A percentile compares a stretch with the other conserved stretches of the same genome.
phyloP scores from a whole-genome alignment of 2,888 invertebrate genomes.

The Netelia virgata region DNA sequence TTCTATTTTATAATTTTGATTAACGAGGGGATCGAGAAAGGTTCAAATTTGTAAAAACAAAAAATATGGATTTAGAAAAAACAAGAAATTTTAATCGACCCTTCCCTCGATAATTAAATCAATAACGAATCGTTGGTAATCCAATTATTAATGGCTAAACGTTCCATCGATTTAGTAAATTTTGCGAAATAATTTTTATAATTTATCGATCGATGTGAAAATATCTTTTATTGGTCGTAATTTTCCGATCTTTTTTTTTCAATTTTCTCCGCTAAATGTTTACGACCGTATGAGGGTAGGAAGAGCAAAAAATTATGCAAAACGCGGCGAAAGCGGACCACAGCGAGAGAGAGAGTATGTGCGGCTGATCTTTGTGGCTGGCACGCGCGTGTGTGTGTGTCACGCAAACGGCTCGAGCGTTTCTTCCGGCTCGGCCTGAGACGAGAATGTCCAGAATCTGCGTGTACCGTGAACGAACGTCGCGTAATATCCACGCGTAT shows the following conservation, averaged over 20 bases:
- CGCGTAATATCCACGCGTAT: neutral
- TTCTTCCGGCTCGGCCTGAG: conserved; percentile 6
- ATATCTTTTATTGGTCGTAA: neutral
- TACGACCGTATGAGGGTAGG: neutral
- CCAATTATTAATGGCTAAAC: too few species aligned
- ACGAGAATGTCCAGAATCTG: conserved; percentile 22
- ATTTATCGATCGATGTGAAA: neutral
- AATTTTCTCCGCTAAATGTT: neutral
- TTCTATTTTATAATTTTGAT: neutral
- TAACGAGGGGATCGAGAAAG: neutral
- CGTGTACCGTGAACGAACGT: neutral
- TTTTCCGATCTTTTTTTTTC: neutral
- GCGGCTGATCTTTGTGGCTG: conserved; percentile 20
- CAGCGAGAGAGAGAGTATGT: neutral
- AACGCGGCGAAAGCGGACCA: conserved; percentile 54
- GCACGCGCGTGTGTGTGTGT: neutral
- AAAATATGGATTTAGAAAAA: neutral
- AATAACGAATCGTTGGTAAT: neutral
- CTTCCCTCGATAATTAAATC: neutral
- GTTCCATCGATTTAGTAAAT: too few species aligned
- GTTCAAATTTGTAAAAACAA: neutral
- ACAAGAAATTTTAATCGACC: neutral
- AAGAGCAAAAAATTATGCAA: conserved; percentile 52
- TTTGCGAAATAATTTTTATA: neutral
- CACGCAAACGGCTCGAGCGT: conserved; percentile 5